phyloP scores from a whole-genome alignment of 2,113 vertebrate genomes.

The Campylorhamphus procurvoides region DNA sequence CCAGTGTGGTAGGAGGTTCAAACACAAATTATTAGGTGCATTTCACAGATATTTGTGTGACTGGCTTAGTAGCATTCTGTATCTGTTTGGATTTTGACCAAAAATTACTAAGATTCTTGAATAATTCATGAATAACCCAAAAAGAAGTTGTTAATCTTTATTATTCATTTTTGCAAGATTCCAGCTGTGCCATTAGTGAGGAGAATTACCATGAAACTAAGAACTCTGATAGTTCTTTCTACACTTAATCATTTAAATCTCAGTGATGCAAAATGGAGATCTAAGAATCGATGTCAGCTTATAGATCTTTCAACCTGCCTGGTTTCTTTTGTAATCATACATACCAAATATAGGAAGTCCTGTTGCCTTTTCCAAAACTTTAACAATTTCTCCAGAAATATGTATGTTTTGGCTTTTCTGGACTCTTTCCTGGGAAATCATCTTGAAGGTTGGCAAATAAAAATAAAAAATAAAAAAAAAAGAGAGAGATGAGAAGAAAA shows the following conservation, averaged over 20 bases:
- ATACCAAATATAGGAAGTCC: background rate
- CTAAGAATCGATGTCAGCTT: background rate
- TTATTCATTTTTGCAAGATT: background rate
- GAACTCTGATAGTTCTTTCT: background rate
- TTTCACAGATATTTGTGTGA: background rate
- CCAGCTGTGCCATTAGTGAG: background rate
- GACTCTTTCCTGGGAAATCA: background rate
- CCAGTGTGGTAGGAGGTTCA: background rate
- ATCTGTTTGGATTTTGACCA: background rate
- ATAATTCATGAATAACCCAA: background rate
- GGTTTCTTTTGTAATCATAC: background rate
- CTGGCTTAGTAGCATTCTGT: background rate
- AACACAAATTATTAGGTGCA: background rate
- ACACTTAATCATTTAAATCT: background rate
- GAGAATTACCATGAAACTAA: background rate
- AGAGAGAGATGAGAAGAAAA: fast-evolving
- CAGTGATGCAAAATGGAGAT: background rate
- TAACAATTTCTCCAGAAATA: background rate
- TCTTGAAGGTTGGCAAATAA: background rate
- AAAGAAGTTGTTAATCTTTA: background rate
- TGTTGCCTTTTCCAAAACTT: background rate
- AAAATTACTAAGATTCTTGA: background rate
- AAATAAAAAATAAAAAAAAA: fast-evolving
- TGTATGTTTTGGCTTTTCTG: background rate
- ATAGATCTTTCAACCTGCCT: background rate